These are phyloP conservation scores for Polymixis lichenea DNA, from an alignment of 2,888 invertebrate species.

Conservation along the genomic window DNA sequence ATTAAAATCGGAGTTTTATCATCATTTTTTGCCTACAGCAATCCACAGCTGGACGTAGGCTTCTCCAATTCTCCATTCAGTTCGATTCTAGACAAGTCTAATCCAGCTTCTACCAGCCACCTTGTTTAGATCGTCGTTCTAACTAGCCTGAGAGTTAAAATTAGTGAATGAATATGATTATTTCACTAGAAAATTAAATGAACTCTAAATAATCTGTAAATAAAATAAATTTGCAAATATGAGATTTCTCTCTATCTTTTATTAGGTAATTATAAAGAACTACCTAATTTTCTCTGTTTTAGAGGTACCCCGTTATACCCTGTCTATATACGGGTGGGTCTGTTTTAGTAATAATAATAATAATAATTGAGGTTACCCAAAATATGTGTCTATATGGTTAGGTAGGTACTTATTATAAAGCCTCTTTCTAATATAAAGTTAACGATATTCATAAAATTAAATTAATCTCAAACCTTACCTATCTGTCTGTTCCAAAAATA, in stretches of 20 bases:
- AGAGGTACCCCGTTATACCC: neutral
- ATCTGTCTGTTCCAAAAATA: neutral
- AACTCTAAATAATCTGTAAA: neutral
- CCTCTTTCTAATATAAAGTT: neutral
- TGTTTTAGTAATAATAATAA: slow-evolving; percentile 2
- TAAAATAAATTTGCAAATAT: neutral
- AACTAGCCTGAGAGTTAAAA: too few relatives aligned
- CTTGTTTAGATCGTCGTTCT: too few relatives aligned
- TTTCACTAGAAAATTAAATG: neutral
- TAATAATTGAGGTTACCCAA: neutral
- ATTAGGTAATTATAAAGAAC: slow-evolving; percentile 17
- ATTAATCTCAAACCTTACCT: neutral
- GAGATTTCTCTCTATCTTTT: slow-evolving; percentile 1
- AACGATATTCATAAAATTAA: neutral
- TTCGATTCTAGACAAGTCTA: too few relatives aligned
- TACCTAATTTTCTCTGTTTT: slow-evolving; percentile 1
- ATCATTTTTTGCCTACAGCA: too few relatives aligned
- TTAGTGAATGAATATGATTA: too few relatives aligned
- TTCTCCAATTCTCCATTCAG: too few relatives aligned
- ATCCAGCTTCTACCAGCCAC: too few relatives aligned
- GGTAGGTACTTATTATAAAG: neutral
- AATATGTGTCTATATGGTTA: too few relatives aligned
- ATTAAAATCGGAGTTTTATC: too few relatives aligned
- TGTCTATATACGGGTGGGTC: neutral
- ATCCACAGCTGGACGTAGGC: too few relatives aligned